Evolutionary conservation across 2,888 invertebrate species (phyloP), one percentile per base, ranked within the genome.

Genomic region (Limenitis camilla): DNA sequence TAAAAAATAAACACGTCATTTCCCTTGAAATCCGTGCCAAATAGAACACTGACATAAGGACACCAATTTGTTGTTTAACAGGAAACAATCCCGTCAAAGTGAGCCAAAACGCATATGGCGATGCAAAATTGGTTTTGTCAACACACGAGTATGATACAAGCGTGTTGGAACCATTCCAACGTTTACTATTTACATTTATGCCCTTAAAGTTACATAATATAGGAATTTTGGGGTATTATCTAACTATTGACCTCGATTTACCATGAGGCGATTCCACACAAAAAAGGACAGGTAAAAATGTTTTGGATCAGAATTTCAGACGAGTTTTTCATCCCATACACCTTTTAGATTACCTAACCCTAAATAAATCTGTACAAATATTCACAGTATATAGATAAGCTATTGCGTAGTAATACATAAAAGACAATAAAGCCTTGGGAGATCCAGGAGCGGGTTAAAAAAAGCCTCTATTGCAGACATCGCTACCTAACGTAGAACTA

Each of bases 91-190:
- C n/a, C n/a, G 10, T 42, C 9, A 39, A 27, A 10, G 1, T 28
- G 29, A 44, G 40, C 44, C 50, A 40, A 40, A 49, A 35, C 29
- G 44, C 50, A 44, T 42, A 41, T 36, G 46, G 42, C 27, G 28
- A 47, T 55, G 30, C 36, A 48, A 36, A 50, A 48, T 48, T 43
- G 43, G 30, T 45, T 49, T 45, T 42, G 48, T 52, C 52, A 49
- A 49, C 48, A 40, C 27, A 49, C 49, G 44, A 52, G 47, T 29
- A 33, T 40, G 6, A 40, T 30, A 49, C 49, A 41, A 52, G 47
- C 28, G 33, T 40, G 6, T 46, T 55, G 49, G 55, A 44, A 6
- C 33, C 6, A 19, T 7, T 52, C 55, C 55, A 55, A 40, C 33
- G 5, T 36, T 36, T 33, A 41, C 45, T 32, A 48, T 52, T 52